Base-by-base conservation (phyloP, 2,113 vertebrate species). In the Piaya cayana region DNA sequence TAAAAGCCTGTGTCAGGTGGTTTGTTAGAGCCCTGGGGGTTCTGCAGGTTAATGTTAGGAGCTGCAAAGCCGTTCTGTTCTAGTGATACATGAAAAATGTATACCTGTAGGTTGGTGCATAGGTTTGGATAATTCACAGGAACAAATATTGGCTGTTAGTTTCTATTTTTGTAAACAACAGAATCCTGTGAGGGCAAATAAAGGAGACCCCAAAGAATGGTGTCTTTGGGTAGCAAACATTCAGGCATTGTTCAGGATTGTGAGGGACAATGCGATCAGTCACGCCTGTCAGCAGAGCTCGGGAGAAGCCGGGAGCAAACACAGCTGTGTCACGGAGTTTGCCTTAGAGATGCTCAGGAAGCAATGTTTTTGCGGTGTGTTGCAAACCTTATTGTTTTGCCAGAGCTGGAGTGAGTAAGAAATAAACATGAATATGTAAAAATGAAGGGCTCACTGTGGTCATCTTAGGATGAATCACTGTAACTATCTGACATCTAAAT, bases 201-300 rank as follows among this genome's bases (percentile, higher is more conserved):
- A 96, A 96, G 89, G 63, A 88, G 72, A 82, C 89, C 80, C 88
- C 6, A 21, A 95, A 96, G 93, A 95, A 95, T 91, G 72, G 80
- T 77, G 90, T 94, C 91, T 95, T 94, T 92, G 94, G 95, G 45
- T 60, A 88, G 95, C 6, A 26, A 97, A 97, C 95, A 95, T 96
- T 97, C 22, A 12, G 91, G 85, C 93, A 97, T 98, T 97, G 96
- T 98, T 96, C 85, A n/a, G 91, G 74, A n/a, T 37, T 77, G 92
- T 11, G 88, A 94, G 15, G 49, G 75, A 45, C 11, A 79, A 83
- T 92, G 71, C 47, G 87, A 95, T 94, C 92, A 45, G 81, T 95
- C 96, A 90, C 12, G 91, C 90, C 93, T 97, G 89, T 96, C 87
- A 79, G 75, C 4, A 17, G 72, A 30, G 60, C 92, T 94, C 0